A percentile compares a stretch with the other conserved stretches of the same genome.
These are phyloP conservation scores for Aplocera efformata DNA, from an alignment of 2,888 invertebrate genomes.

Conservation along the genomic window DNA sequence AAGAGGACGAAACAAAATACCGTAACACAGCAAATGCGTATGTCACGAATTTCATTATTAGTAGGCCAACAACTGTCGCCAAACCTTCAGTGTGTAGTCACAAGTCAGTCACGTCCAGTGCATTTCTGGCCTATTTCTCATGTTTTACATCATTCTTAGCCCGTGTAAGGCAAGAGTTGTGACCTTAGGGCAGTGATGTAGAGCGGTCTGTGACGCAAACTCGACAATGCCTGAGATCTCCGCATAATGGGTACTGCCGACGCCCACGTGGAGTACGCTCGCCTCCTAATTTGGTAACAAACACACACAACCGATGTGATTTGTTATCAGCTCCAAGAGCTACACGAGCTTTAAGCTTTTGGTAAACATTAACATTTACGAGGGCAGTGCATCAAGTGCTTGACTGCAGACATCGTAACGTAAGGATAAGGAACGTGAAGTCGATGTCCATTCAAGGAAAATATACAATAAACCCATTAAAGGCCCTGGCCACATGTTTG, in stretches of 20 bases:
- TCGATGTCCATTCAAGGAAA: slow-evolving; percentile 6
- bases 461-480: no score
- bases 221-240: slow-evolving; percentile 20
- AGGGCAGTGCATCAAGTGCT: slow-evolving; percentile 1
- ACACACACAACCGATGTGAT: slow-evolving; percentile 13
- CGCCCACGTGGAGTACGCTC: slow-evolving; percentile 26
- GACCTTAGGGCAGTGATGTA: slow-evolving; percentile 30
- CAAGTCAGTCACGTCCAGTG: slow-evolving; percentile 39
- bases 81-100: slow-evolving; percentile 42
- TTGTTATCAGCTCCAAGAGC: slow-evolving; percentile 11
- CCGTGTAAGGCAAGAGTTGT: slow-evolving; percentile 26
- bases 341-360: slow-evolving; percentile 6
- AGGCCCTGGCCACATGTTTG: no score
- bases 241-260: slow-evolving; percentile 23
- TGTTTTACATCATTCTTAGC: slow-evolving; percentile 38
- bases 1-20: slow-evolving; percentile 40
- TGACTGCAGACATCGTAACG: not conserved
- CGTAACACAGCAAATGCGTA: slow-evolving; percentile 36
- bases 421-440: no score
- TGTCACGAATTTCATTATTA: slow-evolving; percentile 49
- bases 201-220: slow-evolving; percentile 27
- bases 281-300: slow-evolving; percentile 21
- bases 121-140: slow-evolving; percentile 43
- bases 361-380: slow-evolving; percentile 3
- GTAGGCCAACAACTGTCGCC: slow-evolving; percentile 51